These are phyloP conservation scores for Eleginops maclovinus DNA, from an alignment of 2,113 vertebrate species.

Conservation along the genomic window DNA sequence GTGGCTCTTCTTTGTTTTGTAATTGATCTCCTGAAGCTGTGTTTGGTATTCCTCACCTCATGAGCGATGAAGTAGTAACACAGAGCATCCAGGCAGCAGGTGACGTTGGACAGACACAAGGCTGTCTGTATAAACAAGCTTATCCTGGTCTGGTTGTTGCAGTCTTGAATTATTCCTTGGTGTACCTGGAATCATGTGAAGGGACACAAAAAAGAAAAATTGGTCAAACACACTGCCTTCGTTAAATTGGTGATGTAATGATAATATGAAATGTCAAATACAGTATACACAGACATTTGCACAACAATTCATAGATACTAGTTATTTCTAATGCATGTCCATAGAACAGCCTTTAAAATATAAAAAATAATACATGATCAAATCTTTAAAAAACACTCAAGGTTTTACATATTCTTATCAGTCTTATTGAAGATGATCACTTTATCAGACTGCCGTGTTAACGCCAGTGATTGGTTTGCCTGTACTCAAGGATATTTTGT, in stretches of 20 bases:
- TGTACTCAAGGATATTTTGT: not conserved
- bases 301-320: no score
- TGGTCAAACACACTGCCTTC: no score
- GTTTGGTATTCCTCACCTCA: constrained; percentile 81
- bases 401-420: not conserved
- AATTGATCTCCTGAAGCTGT: constrained; percentile 47
- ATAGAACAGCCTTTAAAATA: no score
- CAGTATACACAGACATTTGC: no score
- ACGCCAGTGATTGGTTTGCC: not conserved
- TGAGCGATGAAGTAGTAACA: constrained; percentile 91
- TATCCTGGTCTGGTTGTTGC: constrained; percentile 74
- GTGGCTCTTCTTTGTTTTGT: constrained; percentile 61
- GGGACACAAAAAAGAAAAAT: constrained; percentile 2
- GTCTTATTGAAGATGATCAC: not conserved
- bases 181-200: constrained; percentile 74
- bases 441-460: not conserved
- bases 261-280: no score
- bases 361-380: no score
- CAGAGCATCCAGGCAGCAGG: constrained; percentile 91
- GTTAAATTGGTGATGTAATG: no score
- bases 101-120: constrained; percentile 89
- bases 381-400: not conserved
- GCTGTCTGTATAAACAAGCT: constrained; percentile 89
- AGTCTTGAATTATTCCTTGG: constrained; percentile 80
- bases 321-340: no score